phyloP scores from a whole-genome alignment of 2,797 vertebrate species.

The Balearica regulorum region DNA sequence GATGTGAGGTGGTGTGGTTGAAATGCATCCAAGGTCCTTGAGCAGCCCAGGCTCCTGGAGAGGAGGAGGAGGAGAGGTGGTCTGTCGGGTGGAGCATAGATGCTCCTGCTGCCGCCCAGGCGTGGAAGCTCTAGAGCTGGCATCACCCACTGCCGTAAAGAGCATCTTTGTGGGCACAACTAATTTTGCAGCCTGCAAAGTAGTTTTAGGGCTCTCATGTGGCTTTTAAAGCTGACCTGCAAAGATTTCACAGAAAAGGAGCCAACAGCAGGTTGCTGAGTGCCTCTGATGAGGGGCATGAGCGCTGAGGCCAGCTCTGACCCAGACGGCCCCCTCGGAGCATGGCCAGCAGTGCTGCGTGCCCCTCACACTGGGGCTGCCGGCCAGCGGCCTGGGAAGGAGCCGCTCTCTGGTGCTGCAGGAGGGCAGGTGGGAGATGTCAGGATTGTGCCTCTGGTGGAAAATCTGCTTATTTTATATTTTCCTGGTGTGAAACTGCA shows the following conservation, averaged over 20 bases:
- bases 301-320: not conserved
- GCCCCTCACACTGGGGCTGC: rapidly evolving
- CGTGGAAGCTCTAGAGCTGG: rapidly evolving
- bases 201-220: not conserved
- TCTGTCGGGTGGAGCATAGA: not conserved
- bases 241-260: not conserved
- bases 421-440: no score
- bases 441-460: not conserved
- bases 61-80: not conserved
- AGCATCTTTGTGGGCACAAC: not conserved
- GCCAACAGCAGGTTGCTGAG: not conserved
- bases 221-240: not conserved
- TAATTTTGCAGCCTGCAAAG: not conserved
- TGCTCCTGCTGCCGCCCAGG: not conserved
- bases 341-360: rapidly evolving
- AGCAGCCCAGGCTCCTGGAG: not conserved
- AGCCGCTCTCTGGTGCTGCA: not conserved
- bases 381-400: not conserved
- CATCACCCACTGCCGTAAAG: rapidly evolving
- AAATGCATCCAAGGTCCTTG: not conserved
- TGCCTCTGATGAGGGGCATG: not conserved
- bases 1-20: not conserved
- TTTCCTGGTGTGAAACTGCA: not conserved
- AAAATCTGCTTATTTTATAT: not conserved
- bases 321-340: rapidly evolving